Evolutionary conservation across 2,797 vertebrate genomes (phyloP).

Genomic region (Diceros bicornis): DNA sequence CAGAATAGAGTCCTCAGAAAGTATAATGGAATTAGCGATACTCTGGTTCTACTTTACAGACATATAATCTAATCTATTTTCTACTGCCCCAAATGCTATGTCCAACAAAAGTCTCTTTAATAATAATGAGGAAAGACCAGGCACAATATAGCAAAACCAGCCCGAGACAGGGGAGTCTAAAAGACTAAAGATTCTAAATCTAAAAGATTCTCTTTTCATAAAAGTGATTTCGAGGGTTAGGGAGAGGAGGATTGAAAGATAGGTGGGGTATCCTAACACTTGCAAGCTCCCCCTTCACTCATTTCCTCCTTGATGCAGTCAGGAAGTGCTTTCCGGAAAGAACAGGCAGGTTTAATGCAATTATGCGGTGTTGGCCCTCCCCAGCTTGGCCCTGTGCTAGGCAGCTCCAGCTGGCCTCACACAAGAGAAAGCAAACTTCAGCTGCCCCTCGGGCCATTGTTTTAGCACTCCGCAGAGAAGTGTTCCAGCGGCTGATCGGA

Average conservation of each 20-base stretch:
- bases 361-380: conserved; percentile 85
- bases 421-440: conserved; percentile 86
- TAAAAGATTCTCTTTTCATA: neutral
- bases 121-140: neutral
- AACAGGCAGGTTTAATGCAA: conserved; percentile 88
- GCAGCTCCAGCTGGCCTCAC: conserved; percentile 86
- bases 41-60: neutral
- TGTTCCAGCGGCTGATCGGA: conserved; percentile 85
- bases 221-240: neutral
- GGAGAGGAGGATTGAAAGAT: neutral
- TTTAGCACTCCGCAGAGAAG: conserved; percentile 87
- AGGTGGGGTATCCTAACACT: conserved; percentile 78
- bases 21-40: neutral
- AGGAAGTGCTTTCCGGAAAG: conserved; percentile 85
- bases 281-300: conserved; percentile 81
- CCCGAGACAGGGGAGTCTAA: neutral
- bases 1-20: neutral
- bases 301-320: conserved; percentile 83
- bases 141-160: neutral
- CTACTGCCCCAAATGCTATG: neutral
- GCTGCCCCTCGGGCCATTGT: conserved; percentile 86
- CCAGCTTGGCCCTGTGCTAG: conserved; percentile 81
- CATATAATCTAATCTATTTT: neutral
- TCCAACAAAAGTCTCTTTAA: neutral
- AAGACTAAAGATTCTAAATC: too few species aligned